Evolutionary conservation across 2,113 vertebrate genomes (phyloP).

Genomic region (Notarius lentiginosus): DNA sequence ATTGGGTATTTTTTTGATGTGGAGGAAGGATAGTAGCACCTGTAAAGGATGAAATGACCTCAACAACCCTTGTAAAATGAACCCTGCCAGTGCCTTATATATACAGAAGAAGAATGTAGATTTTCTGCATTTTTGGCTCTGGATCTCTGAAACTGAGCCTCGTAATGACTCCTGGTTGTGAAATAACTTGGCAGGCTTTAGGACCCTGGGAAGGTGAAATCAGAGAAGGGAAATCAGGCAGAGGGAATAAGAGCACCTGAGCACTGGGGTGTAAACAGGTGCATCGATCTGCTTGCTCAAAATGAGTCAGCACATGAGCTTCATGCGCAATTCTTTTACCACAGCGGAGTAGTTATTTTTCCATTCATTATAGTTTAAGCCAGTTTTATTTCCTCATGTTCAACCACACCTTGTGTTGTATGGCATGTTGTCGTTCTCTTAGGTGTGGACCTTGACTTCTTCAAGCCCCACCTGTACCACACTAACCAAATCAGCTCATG

Average conservation of each 20-base stretch:
- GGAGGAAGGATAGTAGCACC: no score
- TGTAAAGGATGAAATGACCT: background rate
- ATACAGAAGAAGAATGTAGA: no score
- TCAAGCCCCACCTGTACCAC: conserved; percentile 19
- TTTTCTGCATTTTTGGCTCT: background rate
- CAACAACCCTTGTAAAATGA: background rate
- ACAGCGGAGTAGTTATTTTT: background rate
- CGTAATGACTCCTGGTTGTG: background rate
- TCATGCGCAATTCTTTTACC: background rate
- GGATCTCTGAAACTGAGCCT: background rate
- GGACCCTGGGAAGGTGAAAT: conserved; percentile 40
- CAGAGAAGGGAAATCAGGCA: background rate
- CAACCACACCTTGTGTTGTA: background rate
- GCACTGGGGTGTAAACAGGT: conserved; percentile 50
- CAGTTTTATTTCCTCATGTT: background rate
- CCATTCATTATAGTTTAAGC: conserved; percentile 1
- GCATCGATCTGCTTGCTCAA: conserved; percentile 36
- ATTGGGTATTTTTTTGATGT: background rate
- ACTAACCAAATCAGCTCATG: background rate
- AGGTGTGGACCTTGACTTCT: conserved; percentile 29
- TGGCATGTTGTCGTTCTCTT: background rate
- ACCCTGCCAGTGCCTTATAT: background rate
- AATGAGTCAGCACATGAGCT: conserved; percentile 37
- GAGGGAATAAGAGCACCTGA: conserved; percentile 37
- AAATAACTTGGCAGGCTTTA: conserved; percentile 10